Base-by-base conservation (phyloP, 2,113 vertebrate species). In the Phoenicopterus ruber region DNA sequence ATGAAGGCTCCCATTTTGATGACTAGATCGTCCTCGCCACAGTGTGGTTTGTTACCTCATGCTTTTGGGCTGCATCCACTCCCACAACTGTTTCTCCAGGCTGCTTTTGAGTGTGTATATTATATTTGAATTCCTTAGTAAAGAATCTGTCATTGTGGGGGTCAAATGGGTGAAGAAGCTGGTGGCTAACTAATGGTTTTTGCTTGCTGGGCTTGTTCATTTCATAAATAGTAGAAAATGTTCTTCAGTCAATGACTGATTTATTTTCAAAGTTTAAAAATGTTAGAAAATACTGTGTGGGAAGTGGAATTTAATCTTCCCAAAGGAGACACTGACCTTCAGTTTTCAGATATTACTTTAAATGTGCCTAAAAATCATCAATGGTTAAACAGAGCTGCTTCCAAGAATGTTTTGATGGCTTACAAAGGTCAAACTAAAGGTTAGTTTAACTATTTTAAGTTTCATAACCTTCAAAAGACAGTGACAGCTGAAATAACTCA, bases 361-460 rank as follows among this genome's bases (percentile, higher is more conserved):
- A 92, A 86, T 59, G 58, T 44, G 46, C 17, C 50, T 89, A 87
- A 90, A 92, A 93, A 59, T 88, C 84, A 81, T 71, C 70, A 71
- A 34, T 69, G 28, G 92, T 89, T 95, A 95, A 95, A 86, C 20
- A 85, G 80, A 63, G 16, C 58, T 92, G 31, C 44, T 92, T 92
- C 59, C 73, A 85, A 69, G 76, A 90, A 86, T 88, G 86, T 95
- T 96, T 93, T 85, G 79, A 83, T 91, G 76, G 47, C 62, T 94
- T 88, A 70, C 17, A 92, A 95, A 96, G 70, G 90, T 95, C 96
- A 95, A 69, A 82, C 42, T 85, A 87, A 95, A 96, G 94, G 66
- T 94, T 94, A 85, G 72, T 83, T 95, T 95, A 85, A 87, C 84
- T 91, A 34, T 93, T 97, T 95, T 80, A 71, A 82, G 76, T 87